Evolutionary conservation across 2,113 vertebrate genomes (phyloP).

Genomic region (Lynx canadensis): DNA sequence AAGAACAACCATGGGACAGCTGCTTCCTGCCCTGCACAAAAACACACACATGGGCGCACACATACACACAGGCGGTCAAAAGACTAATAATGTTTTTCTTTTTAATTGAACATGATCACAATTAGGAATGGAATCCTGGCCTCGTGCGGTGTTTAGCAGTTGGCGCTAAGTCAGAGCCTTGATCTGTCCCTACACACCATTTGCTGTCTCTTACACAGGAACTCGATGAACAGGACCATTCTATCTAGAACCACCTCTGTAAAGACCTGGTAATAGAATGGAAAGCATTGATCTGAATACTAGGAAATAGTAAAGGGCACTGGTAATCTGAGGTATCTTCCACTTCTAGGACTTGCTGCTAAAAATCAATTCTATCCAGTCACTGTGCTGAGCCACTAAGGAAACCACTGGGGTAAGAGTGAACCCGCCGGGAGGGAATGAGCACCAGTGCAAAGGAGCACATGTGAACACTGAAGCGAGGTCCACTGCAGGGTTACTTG

Average conservation of each 20-base stretch:
- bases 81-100: conserved; percentile 65
- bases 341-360: conserved; percentile 85
- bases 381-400: conserved; percentile 86
- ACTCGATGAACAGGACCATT: conserved; percentile 30
- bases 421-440: conserved; percentile 86
- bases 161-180: conserved; percentile 73
- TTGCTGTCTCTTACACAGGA: conserved; percentile 65
- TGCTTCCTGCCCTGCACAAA: conserved; percentile 76
- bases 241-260: conserved; percentile 77
- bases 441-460: conserved; percentile 89
- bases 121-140: conserved; percentile 81
- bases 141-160: conserved; percentile 76
- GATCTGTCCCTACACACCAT: conserved; percentile 74
- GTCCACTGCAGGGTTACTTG: conserved; percentile 81
- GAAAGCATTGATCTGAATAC: conserved; percentile 83
- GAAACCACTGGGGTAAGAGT: conserved; percentile 76
- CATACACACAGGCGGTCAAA: conserved; percentile 77
- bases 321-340: conserved; percentile 89
- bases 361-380: conserved; percentile 83
- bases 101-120: conserved; percentile 75
- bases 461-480: conserved; percentile 85
- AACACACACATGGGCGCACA: conserved; percentile 66
- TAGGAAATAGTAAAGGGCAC: conserved; percentile 86
- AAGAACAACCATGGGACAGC: conserved; percentile 61
- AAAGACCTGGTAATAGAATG: conserved; percentile 81